A percentile compares a stretch with the other conserved stretches of the same genome.
Evolutionary conservation across 2,797 vertebrate species (phyloP).

Genomic region (Coregonus suidteri): DNA sequence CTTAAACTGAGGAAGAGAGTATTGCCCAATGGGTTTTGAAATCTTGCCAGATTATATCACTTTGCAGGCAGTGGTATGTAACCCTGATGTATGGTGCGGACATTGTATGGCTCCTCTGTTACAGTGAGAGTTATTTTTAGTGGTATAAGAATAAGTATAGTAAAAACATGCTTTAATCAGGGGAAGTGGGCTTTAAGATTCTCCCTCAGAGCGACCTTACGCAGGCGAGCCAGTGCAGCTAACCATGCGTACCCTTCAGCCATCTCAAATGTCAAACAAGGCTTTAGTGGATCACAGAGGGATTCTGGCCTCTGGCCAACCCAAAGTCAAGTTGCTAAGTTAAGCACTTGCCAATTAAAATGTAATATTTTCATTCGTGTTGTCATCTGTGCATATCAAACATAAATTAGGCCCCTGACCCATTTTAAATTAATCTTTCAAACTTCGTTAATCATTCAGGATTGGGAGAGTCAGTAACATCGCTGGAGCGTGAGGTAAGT

Average conservation of each 20-base stretch:
- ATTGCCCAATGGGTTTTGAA: not conserved
- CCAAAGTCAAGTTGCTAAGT: conserved; percentile 50
- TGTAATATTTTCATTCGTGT: conserved; percentile 29
- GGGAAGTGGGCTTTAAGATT: not conserved
- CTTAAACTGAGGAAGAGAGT: not conserved
- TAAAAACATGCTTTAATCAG: conserved; percentile 4
- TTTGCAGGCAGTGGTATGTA: not conserved
- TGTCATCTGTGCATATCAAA: conserved; percentile 50
- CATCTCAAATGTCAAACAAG: conserved; percentile 51
- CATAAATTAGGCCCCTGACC: conserved; percentile 49
- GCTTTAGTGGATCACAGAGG: conserved; percentile 47
- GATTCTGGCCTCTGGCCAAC: conserved; percentile 39
- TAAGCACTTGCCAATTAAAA: conserved; percentile 52
- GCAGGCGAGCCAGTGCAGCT: conserved; percentile 22
- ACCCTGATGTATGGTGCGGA: not conserved
- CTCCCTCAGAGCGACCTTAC: conserved; percentile 6
- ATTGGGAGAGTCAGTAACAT: conserved; percentile 26
- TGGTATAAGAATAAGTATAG: not conserved
- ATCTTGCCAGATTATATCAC: not conserved
- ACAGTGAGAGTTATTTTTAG: not conserved
- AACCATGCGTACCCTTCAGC: conserved; percentile 36
- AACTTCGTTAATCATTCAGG: conserved; percentile 34
- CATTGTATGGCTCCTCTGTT: not conserved
- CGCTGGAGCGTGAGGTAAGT: not conserved
- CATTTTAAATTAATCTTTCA: conserved; percentile 44